Percentiles rank a stretch among this genome's conserved stretches.
Evolutionary conservation across 2,888 invertebrate species (phyloP).

Genomic region (Thera obeliscata): DNA sequence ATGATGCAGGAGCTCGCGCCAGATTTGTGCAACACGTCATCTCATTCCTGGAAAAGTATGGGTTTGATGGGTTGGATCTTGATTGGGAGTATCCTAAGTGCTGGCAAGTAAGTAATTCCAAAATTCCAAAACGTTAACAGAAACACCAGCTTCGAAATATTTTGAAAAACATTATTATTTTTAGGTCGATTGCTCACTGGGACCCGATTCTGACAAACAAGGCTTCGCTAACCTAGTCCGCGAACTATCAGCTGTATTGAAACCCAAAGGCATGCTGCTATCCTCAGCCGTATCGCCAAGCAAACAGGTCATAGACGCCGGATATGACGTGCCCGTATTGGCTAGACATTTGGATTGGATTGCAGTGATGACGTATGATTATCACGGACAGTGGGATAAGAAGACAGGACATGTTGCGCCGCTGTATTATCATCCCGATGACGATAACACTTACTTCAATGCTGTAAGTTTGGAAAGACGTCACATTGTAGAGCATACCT

Average conservation of each 20-base stretch:
- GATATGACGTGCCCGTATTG: conserved; percentile 91
- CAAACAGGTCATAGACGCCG: conserved; percentile 93
- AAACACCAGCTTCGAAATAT: neutral
- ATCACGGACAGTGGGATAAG: conserved; percentile 96
- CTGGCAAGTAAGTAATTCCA: conserved; percentile 86
- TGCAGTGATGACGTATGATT: conserved; percentile 96
- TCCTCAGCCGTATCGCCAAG: conserved; percentile 95
- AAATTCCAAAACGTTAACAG: neutral
- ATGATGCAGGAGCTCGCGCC: conserved; percentile 88
- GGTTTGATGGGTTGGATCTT: conserved; percentile 96
- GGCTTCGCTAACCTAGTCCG: conserved; percentile 90
- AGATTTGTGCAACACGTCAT: conserved; percentile 90
- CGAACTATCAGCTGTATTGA: conserved; percentile 88
- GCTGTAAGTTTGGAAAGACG: conserved; percentile 82
- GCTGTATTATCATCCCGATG: conserved; percentile 91
- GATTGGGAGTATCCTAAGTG: conserved; percentile 98
- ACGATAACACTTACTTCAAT: conserved; percentile 92
- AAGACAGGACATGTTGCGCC: conserved; percentile 96
- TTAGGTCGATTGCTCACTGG: conserved; percentile 93
- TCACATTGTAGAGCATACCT: neutral
- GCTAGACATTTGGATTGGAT: conserved; percentile 93
- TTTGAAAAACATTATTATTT: conserved; percentile 36
- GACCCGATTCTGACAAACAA: conserved; percentile 92
- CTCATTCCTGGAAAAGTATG: conserved; percentile 90
- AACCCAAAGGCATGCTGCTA: conserved; percentile 87